Conservation (phyloP, 2,113 vertebrate genomes). For the Petroica traversi region DNA sequence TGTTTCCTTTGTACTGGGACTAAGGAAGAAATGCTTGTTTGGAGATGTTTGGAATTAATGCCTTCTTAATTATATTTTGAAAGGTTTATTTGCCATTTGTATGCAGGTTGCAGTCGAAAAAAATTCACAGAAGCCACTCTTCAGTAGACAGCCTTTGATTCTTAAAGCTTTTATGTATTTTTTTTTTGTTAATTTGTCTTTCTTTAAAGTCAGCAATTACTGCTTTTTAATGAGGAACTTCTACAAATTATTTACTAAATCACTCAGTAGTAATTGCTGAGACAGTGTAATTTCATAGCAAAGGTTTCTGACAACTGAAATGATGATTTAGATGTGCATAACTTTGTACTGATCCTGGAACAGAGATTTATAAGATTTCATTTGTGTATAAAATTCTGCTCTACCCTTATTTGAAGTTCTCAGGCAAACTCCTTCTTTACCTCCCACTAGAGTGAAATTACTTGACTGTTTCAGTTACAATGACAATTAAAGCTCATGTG, state of each 20-base stretch:
- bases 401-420: not conserved
- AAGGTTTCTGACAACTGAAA: constrained; percentile 11
- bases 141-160: not conserved
- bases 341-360: not conserved
- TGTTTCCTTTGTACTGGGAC: not conserved
- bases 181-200: not conserved
- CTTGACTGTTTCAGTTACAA: constrained; percentile 16
- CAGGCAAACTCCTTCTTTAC: not conserved
- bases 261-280: not conserved
- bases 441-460: constrained; percentile 4
- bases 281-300: not conserved
- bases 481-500: constrained; percentile 11
- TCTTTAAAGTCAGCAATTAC: not conserved
- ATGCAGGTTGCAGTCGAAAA: not conserved
- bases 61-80: not conserved
- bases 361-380: constrained; percentile 21
- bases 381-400: not conserved
- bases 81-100: not conserved
- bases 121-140: not conserved
- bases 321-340: not conserved
- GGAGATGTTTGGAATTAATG: not conserved
- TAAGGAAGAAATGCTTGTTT: not conserved
- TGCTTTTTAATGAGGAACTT: constrained; percentile 9
- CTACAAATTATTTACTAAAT: not conserved
- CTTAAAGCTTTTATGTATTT: not conserved